A percentile compares a stretch with the other conserved stretches of the same genome.
Evolutionary conservation across 2,113 vertebrate species (phyloP).

Genomic region (Cairina moschata): DNA sequence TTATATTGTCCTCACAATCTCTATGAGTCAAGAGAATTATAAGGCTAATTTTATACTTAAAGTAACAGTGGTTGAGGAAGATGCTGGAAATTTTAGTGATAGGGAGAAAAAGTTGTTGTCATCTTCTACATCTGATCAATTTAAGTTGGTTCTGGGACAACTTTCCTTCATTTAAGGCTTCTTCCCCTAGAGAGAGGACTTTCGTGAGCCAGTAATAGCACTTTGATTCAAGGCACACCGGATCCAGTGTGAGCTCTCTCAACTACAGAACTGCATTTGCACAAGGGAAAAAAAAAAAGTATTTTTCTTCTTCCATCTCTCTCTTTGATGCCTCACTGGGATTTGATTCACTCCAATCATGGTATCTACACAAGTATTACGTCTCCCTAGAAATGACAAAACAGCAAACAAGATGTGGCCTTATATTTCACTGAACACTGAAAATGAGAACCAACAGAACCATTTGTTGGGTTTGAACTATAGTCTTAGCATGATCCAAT

Average conservation of each 20-base stretch:
- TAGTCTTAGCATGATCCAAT: not conserved
- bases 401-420: not conserved
- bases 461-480: not conserved
- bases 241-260: not conserved
- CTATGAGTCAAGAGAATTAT: not conserved
- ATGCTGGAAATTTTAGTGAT: not conserved
- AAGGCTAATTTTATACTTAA: not conserved
- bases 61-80: not conserved
- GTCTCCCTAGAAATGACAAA: not conserved
- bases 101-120: not conserved
- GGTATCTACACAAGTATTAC: not conserved
- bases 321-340: not conserved
- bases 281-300: not conserved
- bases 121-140: not conserved
- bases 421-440: not conserved
- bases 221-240: not conserved
- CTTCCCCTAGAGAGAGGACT: not conserved
- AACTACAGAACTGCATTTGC: not conserved
- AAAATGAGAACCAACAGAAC: not conserved
- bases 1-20: not conserved
- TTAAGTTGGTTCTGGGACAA: not conserved
- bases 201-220: not conserved
- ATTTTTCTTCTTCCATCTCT: not conserved
- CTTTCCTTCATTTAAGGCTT: not conserved
- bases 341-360: not conserved